Percentiles rank a stretch among this genome's conserved stretches.
Evolutionary conservation across 2,888 invertebrate genomes (phyloP).

Genomic region (Elegia similella): DNA sequence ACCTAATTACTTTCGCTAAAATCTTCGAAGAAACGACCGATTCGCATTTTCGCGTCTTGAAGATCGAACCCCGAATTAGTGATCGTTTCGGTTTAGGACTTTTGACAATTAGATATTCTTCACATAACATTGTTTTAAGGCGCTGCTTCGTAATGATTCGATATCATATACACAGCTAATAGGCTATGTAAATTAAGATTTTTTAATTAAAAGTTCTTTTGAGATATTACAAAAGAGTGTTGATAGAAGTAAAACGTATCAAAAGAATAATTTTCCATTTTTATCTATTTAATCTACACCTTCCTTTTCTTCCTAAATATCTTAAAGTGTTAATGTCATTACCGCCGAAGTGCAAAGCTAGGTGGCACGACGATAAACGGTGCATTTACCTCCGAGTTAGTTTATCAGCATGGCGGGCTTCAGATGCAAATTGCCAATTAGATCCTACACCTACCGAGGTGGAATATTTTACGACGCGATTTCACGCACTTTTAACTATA

Average conservation of each 20-base stretch:
- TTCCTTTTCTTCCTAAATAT: too few species aligned
- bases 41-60: background rate
- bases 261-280: too few species aligned
- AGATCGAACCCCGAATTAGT: conserved; percentile 10
- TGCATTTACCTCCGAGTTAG: background rate
- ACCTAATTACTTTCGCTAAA: conserved; percentile 70
- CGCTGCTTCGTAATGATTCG: too few species aligned
- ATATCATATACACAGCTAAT: too few species aligned
- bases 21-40: conserved; percentile 28
- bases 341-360: background rate
- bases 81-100: background rate
- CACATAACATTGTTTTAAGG: too few species aligned
- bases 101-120: too few species aligned
- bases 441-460: background rate
- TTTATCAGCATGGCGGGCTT: conserved; percentile 1
- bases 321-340: too few species aligned
- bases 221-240: too few species aligned
- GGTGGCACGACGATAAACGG: background rate
- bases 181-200: too few species aligned
- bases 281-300: too few species aligned
- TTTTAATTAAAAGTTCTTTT: too few species aligned
- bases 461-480: conserved; percentile 7
- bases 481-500: background rate
- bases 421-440: conserved; percentile 15
- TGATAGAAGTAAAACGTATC: too few species aligned